Evolutionary conservation across 2,113 vertebrate genomes (phyloP).

Genomic region (Choloepus hoffmanni): DNA sequence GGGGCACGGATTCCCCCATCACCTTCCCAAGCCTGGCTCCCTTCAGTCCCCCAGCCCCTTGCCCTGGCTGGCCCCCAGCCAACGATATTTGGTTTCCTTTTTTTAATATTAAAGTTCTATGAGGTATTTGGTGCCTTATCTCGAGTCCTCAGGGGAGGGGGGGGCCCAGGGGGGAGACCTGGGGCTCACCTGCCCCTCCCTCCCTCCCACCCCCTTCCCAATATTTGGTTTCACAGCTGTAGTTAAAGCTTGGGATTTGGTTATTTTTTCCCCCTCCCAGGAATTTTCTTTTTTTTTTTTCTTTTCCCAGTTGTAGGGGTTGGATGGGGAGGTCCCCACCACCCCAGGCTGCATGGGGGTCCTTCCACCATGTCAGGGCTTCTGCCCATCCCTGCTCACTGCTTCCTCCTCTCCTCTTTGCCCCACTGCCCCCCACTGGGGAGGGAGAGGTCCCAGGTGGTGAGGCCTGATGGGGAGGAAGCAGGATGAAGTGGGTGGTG

Average conservation of each 20-base stretch:
- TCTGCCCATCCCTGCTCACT: conserved; percentile 63
- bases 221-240: conserved; percentile 94
- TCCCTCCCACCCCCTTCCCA: conserved; percentile 80
- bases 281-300: conserved; percentile 60
- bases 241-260: conserved; percentile 90
- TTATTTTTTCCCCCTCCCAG: conserved; percentile 76
- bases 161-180: conserved; percentile 84
- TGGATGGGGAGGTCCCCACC: conserved; percentile 80
- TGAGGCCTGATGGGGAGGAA: conserved; percentile 52
- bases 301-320: conserved; percentile 79
- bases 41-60: conserved; percentile 68
- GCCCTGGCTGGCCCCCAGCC: conserved; percentile 81
- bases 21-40: conserved; percentile 68
- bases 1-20: conserved; percentile 62
- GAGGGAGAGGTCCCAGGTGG: conserved; percentile 41
- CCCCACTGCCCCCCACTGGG: not conserved
- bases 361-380: conserved; percentile 77
- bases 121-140: conserved; percentile 97
- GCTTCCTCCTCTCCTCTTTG: conserved; percentile 53
- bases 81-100: conserved; percentile 92
- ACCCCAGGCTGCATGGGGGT: conserved; percentile 60
- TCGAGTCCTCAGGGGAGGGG: conserved; percentile 86
- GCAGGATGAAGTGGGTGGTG: conserved; percentile 75
- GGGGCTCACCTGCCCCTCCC: conserved; percentile 80
- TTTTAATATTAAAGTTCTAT: conserved; percentile 92